Conservation (phyloP, 2,113 vertebrate genomes). For the Pyrgilauda ruficollis region DNA sequence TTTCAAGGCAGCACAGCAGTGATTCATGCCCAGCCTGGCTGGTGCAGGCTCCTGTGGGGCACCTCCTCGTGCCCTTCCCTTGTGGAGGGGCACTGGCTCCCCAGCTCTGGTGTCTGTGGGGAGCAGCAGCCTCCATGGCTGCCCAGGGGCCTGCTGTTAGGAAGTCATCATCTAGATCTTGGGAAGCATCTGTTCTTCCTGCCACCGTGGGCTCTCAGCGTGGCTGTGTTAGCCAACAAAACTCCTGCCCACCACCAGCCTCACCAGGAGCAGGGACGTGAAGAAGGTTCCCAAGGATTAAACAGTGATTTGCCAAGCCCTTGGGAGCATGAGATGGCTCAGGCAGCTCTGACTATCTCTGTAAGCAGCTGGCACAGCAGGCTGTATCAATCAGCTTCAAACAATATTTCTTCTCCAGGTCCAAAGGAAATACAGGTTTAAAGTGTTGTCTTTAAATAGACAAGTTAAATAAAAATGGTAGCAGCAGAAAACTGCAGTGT, state of each 20-base stretch:
- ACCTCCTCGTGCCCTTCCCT: neutral
- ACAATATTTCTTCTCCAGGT: neutral
- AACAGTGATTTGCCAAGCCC: neutral
- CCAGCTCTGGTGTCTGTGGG: fast-evolving
- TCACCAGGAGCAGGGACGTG: neutral
- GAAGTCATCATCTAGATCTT: neutral
- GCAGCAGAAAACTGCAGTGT: neutral
- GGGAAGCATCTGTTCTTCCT: constrained; percentile 44
- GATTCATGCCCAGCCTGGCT: neutral
- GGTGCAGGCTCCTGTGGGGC: neutral
- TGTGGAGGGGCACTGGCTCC: neutral
- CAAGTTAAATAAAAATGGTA: neutral
- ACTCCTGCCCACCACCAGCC: neutral
- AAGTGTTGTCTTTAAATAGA: neutral
- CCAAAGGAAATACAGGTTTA: neutral
- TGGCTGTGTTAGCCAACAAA: neutral
- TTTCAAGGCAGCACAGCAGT: neutral
- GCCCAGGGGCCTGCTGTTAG: fast-evolving
- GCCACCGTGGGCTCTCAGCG: neutral
- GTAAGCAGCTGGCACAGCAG: neutral
- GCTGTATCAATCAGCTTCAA: neutral
- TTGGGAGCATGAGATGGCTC: neutral
- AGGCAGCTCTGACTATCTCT: neutral
- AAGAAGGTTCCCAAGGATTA: neutral
- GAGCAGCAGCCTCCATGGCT: fast-evolving